Conservation (phyloP, 2,797 vertebrate species). For the Gila robusta region DNA sequence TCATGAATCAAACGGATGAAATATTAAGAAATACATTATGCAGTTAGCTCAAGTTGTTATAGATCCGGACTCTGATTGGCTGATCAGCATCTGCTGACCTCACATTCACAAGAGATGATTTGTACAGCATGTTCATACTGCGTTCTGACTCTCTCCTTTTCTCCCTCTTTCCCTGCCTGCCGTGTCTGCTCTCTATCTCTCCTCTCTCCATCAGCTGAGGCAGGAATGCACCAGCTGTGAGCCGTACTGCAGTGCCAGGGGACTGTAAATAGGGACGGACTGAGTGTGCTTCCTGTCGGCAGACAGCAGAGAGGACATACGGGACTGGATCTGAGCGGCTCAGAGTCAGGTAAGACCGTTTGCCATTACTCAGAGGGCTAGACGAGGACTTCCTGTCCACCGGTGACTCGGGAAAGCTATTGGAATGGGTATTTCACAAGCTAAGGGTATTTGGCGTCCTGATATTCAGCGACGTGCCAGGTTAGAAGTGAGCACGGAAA, state of each 20-base stretch:
- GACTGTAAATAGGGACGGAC: constrained; percentile 83
- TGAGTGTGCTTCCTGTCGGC: constrained; percentile 75
- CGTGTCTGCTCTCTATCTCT: constrained; percentile 23
- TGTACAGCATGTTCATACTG: constrained; percentile 29
- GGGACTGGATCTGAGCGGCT: constrained; percentile 46
- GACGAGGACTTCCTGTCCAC: constrained; percentile 10
- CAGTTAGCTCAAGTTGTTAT: neutral
- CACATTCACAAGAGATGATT: constrained; percentile 32
- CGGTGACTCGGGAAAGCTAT: neutral
- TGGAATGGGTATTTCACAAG: constrained; percentile 26
- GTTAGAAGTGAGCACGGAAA: constrained; percentile 11
- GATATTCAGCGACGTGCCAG: constrained; percentile 6
- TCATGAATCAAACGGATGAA: neutral
- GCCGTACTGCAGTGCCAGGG: constrained; percentile 71
- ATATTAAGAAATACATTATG: constrained; percentile 16
- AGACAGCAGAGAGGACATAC: constrained; percentile 62
- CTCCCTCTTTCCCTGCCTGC: constrained; percentile 1
- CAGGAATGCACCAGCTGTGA: constrained; percentile 72
- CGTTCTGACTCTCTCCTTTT: neutral
- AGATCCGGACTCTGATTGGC: constrained; percentile 38
- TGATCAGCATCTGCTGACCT: constrained; percentile 46
- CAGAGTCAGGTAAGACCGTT: constrained; percentile 43
- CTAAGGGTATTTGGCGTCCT: constrained; percentile 3
- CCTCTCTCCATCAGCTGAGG: constrained; percentile 53
- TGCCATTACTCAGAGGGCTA: constrained; percentile 8